A percentile compares a stretch with the other conserved stretches of the same genome.
These are phyloP conservation scores for Manacus vitellinus DNA, from an alignment of 2,113 vertebrate genomes.

Conservation along the genomic window DNA sequence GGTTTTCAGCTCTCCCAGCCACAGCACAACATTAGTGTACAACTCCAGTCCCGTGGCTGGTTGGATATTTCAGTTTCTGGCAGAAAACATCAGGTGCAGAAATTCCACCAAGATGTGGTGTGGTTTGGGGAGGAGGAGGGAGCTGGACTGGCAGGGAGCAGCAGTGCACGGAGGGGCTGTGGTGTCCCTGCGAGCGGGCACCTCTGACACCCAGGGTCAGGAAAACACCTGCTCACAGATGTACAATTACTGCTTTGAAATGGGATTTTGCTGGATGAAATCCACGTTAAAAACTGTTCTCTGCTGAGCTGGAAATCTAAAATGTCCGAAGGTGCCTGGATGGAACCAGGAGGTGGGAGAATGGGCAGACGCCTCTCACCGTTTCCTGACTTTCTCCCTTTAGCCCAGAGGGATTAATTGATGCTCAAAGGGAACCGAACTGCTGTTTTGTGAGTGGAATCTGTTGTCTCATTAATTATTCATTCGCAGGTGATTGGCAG, in stretches of 20 bases:
- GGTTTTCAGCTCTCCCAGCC: neutral
- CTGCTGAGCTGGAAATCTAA: neutral
- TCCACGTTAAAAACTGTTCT: neutral
- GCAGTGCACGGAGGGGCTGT: rapidly evolving
- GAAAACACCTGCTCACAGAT: neutral
- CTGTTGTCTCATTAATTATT: conserved; percentile 80
- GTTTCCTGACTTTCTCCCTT: neutral
- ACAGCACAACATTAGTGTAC: no score
- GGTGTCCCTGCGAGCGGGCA: neutral
- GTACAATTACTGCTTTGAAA: neutral
- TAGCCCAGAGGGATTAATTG: conserved; percentile 74
- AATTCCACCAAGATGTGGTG: neutral
- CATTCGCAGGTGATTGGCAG: conserved; percentile 67
- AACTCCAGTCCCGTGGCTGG: neutral
- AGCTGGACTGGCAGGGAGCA: rapidly evolving
- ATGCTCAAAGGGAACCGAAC: conserved; percentile 75
- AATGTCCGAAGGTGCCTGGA: neutral
- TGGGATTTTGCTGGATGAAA: neutral
- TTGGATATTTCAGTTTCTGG: neutral
- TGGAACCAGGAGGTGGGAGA: neutral
- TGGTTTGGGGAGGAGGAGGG: neutral
- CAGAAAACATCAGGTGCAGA: neutral
- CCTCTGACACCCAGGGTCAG: neutral
- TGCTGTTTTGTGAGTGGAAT: conserved; percentile 68
- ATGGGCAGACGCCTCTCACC: neutral